Conservation (phyloP, 64 coral and sea anemone species). For the Anthopleura sola region DNA sequence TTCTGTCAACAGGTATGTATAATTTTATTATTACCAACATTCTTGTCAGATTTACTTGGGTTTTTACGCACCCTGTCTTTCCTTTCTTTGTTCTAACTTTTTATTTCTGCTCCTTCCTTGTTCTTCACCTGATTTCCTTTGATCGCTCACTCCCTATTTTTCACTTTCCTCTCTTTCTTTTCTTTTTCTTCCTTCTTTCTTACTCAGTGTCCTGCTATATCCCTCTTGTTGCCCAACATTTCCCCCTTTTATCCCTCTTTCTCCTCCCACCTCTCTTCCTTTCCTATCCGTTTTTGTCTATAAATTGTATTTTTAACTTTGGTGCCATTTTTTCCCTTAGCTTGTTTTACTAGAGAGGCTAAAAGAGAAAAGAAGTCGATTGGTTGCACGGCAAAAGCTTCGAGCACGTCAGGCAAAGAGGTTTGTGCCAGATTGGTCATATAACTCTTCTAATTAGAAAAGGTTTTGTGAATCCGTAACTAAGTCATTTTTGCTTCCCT, state of each 20-base stretch:
- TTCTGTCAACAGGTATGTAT: slow-evolving; percentile 85
- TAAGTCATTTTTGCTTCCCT: too few relatives aligned
- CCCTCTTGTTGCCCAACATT: neutral
- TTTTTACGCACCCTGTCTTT: too few relatives aligned
- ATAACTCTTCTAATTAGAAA: neutral
- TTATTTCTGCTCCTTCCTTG: too few relatives aligned
- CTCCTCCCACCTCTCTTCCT: neutral
- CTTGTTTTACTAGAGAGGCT: slow-evolving; percentile 69
- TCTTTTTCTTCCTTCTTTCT: neutral
- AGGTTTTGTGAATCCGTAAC: neutral
- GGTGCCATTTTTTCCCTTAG: slow-evolving; percentile 1
- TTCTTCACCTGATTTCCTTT: neutral
- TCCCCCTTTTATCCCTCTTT: neutral
- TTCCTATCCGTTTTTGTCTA: too few relatives aligned
- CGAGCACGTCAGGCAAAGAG: slow-evolving; percentile 88
- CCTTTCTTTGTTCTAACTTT: too few relatives aligned
- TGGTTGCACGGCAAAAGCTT: slow-evolving; percentile 55
- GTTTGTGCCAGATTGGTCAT: slow-evolving; percentile 47
- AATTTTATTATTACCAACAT: too few relatives aligned
- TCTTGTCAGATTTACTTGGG: too few relatives aligned
- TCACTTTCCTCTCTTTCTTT: neutral
- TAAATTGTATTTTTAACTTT: too few relatives aligned
- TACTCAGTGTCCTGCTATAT: too few relatives aligned
- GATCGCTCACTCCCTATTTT: neutral
- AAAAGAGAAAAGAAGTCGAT: slow-evolving; percentile 63